Evolutionary conservation across 1,140 invertebrate genomes (phyloP), one percentile per base, ranked within the genome.

Genomic region (Drosophila kepulauana): DNA sequence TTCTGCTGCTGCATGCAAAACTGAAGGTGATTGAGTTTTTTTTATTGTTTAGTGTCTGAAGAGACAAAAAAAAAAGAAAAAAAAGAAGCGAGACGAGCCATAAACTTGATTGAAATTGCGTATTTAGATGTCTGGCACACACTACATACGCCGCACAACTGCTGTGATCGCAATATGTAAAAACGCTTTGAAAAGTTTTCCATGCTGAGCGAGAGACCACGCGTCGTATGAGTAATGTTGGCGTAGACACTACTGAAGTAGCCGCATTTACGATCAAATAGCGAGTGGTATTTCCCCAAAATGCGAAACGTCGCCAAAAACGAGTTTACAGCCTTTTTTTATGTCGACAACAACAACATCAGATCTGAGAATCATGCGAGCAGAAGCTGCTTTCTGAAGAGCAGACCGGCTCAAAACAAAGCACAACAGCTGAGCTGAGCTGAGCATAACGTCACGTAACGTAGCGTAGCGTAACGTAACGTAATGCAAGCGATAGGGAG

Each of bases 11-110:
- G 74, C 68, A 71, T 76, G 62, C 74, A 59, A 78, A 75, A 80
- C 46, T 62, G 75, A 80, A 78, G 75, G 78, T 80, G 76, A 78
- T 80, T 80, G 71, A 45, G 75, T 78, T 80, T 78, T 80, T 78
- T 78, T 78, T 75, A 66, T 78, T 75, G 51, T 43, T 61, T 35
- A 33, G 15, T 46, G 51, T 43, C 43, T 41, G 25, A 46, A 69
- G 15, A 57, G 15, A 57, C 10, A 8, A 10, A 38, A 2, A 8
- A n/a, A n/a, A n/a, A n/a, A n/a, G n/a, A n/a, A n/a, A n/a, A n/a
- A n/a, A n/a, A n/a, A n/a, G n/a, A n/a, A 58, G 15, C 58, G 35
- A 68, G 41, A 25, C 35, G 2, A 46, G 49, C 58, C 13, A 72
- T 59, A 76, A 79, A 57, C 63, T 59, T 41, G 58, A 65, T 76